Evolutionary conservation across 2,113 vertebrate species (phyloP), one percentile per base, ranked within the genome.

Genomic region (Calidris pugnax): DNA sequence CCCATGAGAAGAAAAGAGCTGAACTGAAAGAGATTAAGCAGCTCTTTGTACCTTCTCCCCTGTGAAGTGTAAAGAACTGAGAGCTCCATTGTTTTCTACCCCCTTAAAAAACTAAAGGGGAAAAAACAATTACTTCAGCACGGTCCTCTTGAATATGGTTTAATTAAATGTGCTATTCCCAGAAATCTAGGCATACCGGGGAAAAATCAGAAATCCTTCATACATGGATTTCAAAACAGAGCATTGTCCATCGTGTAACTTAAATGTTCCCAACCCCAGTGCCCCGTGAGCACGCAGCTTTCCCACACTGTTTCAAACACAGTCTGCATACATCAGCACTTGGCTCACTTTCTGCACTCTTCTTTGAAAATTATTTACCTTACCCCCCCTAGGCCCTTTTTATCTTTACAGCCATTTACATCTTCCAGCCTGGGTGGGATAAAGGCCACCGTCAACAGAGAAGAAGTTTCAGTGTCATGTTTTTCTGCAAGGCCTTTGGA

Each of bases 1-100:
- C 90, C 64, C 96, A 78, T 97, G 97, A 81, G 96, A 97, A 83
- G 69, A 41, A 53, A 66, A 50, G 76, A 86, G 60, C 68, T 73
- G 87, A 87, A 57, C 72, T 37, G 85, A 83, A 85, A 59, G 88
- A 87, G 91, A 90, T 94, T 75, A 94, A 82, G 69, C 73, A 88
- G 85, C 74, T 93, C 90, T 94, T 95, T 93, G 94, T 97, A 30
- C 33, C 0, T 66, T 91, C n/a, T 92, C n/a, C 84, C 57, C 91
- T 87, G 86, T 33, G 10, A 97, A 95, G 77, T 60, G 74, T 63
- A 80, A 91, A 77, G 92, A 66, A 79, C 87, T 60, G 89, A 93
- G 77, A 81, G 85, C 56, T 92, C 89, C 64, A 45, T 88, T 96
- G 92, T 95, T 91, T 94, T 72, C 30, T 69, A 95, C 59, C n/a